These are phyloP conservation scores for western clawed frog (Xenopus tropicalis) DNA, from an alignment of 2,113 vertebrate species.

Conservation along the genomic window DNA sequence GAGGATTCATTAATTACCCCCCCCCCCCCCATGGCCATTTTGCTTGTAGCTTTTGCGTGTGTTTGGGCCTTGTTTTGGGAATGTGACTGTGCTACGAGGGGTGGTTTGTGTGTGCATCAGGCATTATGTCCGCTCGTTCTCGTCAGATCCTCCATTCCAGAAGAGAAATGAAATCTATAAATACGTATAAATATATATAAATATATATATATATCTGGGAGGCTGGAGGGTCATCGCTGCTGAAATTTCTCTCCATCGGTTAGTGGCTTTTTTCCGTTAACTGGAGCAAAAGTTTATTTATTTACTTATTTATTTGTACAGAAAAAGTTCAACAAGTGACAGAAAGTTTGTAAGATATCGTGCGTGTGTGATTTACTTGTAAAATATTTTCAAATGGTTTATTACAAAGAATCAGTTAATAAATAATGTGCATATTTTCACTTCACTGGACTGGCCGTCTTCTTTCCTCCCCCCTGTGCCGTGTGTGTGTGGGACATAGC, in stretches of 20 bases:
- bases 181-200: conserved; percentile 72
- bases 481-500: not conserved
- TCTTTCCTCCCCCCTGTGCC: conserved; percentile 31
- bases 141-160: conserved; percentile 89
- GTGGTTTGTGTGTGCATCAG: conserved; percentile 71
- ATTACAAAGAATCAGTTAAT: conserved; percentile 99
- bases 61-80: conserved; percentile 78
- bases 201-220: conserved; percentile 71
- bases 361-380: conserved; percentile 98
- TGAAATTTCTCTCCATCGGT: conserved; percentile 47
- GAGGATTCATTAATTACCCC: conserved; percentile 60
- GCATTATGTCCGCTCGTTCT: conserved; percentile 95
- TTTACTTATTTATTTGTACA: conserved; percentile 90
- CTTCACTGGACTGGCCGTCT: conserved; percentile 72
- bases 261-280: conserved; percentile 57
- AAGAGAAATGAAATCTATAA: conserved; percentile 56
- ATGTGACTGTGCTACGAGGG: conserved; percentile 69
- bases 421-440: conserved; percentile 99
- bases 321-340: conserved; percentile 75
- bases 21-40: conserved; percentile 61
- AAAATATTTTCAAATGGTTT: conserved; percentile 99
- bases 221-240: conserved; percentile 50
- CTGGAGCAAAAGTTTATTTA: conserved; percentile 55
- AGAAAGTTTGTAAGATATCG: conserved; percentile 97
- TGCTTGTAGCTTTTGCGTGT: conserved; percentile 75